A percentile compares a stretch with the other conserved stretches of the same genome.
Conservation (phyloP, 92 coral and sea anemone species). For the Zoanthus sansibaricus region DNA sequence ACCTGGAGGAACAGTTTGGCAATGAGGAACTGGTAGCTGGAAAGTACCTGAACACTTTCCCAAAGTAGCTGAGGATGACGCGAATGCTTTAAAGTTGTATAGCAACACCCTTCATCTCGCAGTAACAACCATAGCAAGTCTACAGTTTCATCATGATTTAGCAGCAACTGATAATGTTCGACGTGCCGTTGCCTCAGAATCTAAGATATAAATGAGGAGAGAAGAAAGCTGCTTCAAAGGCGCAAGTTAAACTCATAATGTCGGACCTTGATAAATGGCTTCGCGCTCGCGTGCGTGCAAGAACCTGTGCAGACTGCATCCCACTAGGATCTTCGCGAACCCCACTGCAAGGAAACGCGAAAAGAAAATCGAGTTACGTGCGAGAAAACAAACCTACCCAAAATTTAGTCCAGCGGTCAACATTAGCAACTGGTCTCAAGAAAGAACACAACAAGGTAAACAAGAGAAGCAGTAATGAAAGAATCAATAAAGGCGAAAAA, state of each 20-base stretch:
- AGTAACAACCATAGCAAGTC: conserved; percentile 56
- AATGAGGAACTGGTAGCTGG: conserved; percentile 59
- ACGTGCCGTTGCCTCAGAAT: conserved; percentile 37
- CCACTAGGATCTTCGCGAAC: background rate
- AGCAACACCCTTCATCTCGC: conserved; percentile 59
- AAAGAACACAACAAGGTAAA: background rate
- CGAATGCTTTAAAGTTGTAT: conserved; percentile 27
- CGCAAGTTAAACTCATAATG: conserved; percentile 27
- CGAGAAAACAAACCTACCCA: background rate
- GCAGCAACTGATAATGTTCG: conserved; percentile 59
- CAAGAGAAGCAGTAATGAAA: too few relatives aligned
- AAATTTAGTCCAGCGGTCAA: background rate
- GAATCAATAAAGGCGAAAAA: background rate
- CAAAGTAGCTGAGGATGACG: conserved; percentile 49
- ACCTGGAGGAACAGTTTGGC: conserved; percentile 66
- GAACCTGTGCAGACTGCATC: conserved; percentile 17
- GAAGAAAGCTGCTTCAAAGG: conserved; percentile 21
- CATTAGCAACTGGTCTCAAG: background rate
- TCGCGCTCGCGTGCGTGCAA: conserved; percentile 58
- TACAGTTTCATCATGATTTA: conserved; percentile 50
- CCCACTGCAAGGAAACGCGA: background rate
- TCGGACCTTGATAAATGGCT: conserved; percentile 66
- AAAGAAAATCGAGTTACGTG: background rate
- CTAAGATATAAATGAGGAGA: conserved; percentile 46
- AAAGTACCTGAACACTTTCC: conserved; percentile 57